Base-by-base conservation (phyloP, 2,113 vertebrate species). In the Neolamprologus kungweensis region DNA sequence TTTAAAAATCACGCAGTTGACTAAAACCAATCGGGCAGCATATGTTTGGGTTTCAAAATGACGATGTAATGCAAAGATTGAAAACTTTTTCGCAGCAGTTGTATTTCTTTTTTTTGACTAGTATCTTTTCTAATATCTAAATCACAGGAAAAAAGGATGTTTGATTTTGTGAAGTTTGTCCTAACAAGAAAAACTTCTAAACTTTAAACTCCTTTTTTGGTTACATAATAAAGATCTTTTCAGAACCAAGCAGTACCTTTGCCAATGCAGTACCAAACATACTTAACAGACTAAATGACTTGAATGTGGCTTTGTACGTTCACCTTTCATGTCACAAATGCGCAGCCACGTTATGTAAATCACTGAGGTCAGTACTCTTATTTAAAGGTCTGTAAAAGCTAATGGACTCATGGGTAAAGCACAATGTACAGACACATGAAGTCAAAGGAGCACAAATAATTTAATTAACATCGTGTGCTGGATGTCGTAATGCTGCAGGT, bases 401-500 rank as follows among this genome's bases (percentile, higher is more conserved):
- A 55, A 55, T 51, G 58, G 37, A 78, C 9, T 68, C 21, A 65
- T 53, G 58, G 42, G 53, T 71, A 81, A 84, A 87, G 35, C 63
- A 37, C 75, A 57, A 81, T 89, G 33, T 45, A 45, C n/a, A 35
- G 23, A 45, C 11, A 13, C 8, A 12, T 81, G 13, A 16, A 78
- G 45, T 78, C 73, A 33, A 51, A 78, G 47, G 16, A 60, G 9
- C 16, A 37, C 23, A 42, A 81, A 51, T 28, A 3, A 47, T 14
- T 4, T 37, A 16, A 11, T 54, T 80, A 68, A 84, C 80, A 19
- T 71, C 5, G 11, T 58, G 35, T 88, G 17, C 68, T 73, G 58
- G 7, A 23, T 93, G 71, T 50, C 80, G 40, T 83, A n/a, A 23
- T 50, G 65, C 2, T 42, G 4, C 93, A 99, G 99, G 98, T 99